Evolutionary conservation across 1,140 invertebrate species (phyloP).

Genomic region (Harpegnathos saltator): DNA sequence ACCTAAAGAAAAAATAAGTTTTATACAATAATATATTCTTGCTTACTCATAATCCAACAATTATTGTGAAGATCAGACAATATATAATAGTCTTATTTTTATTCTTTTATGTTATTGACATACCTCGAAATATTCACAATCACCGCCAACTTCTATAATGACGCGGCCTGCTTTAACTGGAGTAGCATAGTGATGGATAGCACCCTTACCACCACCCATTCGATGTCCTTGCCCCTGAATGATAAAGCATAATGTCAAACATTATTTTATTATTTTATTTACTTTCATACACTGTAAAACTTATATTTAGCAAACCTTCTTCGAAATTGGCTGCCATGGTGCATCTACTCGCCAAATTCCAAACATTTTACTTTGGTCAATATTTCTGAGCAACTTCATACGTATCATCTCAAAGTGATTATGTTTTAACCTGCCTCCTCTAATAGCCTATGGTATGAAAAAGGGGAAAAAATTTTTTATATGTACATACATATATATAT

Average conservation of each 20-base stretch:
- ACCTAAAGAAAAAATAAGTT: conserved; percentile 84
- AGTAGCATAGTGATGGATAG: conserved; percentile 98
- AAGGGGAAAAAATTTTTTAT: neutral
- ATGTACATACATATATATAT: too few species aligned
- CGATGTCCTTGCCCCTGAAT: conserved; percentile 92
- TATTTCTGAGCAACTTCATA: conserved; percentile 90
- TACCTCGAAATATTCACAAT: conserved; percentile 95
- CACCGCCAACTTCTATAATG: conserved; percentile 98
- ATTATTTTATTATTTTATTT: neutral
- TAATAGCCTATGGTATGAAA: conserved; percentile 88
- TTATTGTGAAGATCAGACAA: neutral
- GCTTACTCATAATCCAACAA: neutral
- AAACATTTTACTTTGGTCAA: conserved; percentile 94
- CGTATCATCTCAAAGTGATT: conserved; percentile 96
- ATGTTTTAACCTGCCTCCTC: conserved; percentile 92
- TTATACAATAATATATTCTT: neutral
- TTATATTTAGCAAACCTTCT: conserved; percentile 87
- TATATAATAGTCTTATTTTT: neutral
- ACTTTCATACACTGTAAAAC: neutral
- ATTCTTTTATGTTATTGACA: conserved; percentile 44
- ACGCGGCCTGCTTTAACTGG: conserved; percentile 96
- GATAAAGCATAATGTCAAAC: neutral
- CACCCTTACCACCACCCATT: conserved; percentile 98
- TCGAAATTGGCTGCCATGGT: conserved; percentile 97
- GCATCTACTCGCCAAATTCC: conserved; percentile 97